Conservation (phyloP, 2,888 invertebrate genomes). For the Boloria selene region DNA sequence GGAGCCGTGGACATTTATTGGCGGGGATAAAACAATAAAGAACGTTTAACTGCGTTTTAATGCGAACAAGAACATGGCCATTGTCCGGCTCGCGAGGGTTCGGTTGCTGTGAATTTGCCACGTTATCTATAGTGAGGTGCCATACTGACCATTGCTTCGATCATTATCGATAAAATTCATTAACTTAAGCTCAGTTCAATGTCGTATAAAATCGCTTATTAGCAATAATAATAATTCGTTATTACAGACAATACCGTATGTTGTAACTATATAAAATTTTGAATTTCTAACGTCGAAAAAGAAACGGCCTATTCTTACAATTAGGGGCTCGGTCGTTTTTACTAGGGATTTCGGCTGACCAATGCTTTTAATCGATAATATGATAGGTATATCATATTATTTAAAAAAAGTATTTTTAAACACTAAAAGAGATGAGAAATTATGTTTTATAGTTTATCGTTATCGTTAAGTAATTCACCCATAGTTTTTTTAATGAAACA, state of each 20-base stretch:
- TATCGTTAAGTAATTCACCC: too few relatives aligned
- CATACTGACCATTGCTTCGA: conserved; percentile 26
- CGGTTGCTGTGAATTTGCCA: conserved; percentile 70
- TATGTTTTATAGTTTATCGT: too few relatives aligned
- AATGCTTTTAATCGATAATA: not conserved
- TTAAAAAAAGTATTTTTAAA: too few relatives aligned
- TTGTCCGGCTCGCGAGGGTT: conserved; percentile 69
- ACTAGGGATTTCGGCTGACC: not conserved
- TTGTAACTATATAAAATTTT: not conserved
- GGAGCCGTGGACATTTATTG: conserved; percentile 76
- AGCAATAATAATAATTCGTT: not conserved
- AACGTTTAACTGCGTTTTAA: conserved; percentile 81
- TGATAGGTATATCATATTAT: not conserved
- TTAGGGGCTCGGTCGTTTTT: not conserved
- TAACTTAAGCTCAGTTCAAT: not conserved
- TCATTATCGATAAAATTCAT: conserved; percentile 48
- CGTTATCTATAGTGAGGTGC: conserved; percentile 50
- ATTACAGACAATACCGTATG: not conserved
- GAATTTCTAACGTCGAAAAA: not conserved
- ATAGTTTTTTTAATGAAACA: too few relatives aligned
- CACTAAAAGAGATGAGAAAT: too few relatives aligned
- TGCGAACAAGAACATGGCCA: conserved; percentile 80
- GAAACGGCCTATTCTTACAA: conserved; percentile 2
- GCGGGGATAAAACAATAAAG: conserved; percentile 81
- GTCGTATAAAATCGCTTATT: not conserved